These are phyloP conservation scores for Macrostomum lignano DNA, from an alignment of 1,140 invertebrate species.

Conservation along the genomic window DNA sequence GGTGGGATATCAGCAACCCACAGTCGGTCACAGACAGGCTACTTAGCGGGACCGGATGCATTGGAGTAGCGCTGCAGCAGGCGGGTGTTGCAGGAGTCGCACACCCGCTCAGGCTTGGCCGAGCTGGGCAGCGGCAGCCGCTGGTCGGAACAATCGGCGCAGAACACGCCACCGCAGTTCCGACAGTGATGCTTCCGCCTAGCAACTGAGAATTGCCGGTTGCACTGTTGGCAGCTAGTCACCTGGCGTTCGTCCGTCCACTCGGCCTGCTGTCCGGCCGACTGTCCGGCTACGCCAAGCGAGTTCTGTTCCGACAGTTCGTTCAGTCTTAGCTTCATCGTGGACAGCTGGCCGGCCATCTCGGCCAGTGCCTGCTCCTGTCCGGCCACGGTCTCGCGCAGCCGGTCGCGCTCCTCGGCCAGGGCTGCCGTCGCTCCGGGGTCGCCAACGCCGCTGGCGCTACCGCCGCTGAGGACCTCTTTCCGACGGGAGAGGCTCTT, in stretches of 20 bases:
- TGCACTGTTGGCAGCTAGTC: slow-evolving; percentile 50
- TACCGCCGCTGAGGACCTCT: slow-evolving; percentile 2
- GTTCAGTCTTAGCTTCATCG: not conserved
- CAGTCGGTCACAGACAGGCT: too few species aligned
- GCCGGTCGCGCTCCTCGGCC: slow-evolving; percentile 45
- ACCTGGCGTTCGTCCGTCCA: slow-evolving; percentile 64
- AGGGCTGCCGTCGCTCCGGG: slow-evolving; percentile 30
- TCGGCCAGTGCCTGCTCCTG: slow-evolving; percentile 73
- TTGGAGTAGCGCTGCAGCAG: slow-evolving; percentile 33
- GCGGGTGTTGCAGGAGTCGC: slow-evolving; percentile 50
- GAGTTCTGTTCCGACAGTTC: not conserved
- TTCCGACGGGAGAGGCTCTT: slow-evolving; percentile 24
- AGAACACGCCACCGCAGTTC: slow-evolving; percentile 76
- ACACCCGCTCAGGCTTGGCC: slow-evolving; percentile 63
- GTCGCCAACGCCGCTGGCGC: slow-evolving; percentile 1
- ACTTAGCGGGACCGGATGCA: too few species aligned
- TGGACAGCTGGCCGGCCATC: slow-evolving; percentile 31
- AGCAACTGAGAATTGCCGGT: slow-evolving; percentile 56
- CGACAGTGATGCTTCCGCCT: slow-evolving; percentile 73
- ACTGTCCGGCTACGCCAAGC: too few species aligned
- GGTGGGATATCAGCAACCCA: too few species aligned
- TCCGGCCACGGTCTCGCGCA: slow-evolving; percentile 40
- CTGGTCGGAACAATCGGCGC: slow-evolving; percentile 65
- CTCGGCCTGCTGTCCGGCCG: slow-evolving; percentile 31
- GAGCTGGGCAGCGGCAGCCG: slow-evolving; percentile 50